Conservation (phyloP, 2,888 invertebrate species). For the Thymelicus sylvestris region DNA sequence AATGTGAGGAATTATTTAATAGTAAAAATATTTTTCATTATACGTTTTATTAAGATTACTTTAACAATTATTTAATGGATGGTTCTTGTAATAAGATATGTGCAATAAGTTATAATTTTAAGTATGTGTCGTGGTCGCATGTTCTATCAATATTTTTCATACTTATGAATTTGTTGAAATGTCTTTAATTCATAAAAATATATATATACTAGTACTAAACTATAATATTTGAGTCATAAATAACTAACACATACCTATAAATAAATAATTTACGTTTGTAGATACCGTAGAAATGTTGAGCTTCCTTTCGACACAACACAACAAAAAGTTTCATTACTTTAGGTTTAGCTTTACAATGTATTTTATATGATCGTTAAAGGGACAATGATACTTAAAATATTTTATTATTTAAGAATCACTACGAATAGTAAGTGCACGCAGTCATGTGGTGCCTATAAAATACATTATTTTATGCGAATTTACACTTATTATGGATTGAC, state of each 20-base stretch:
- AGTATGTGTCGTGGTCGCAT: background rate
- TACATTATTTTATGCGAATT: slow-evolving; percentile 15
- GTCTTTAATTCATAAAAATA: background rate
- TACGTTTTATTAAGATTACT: background rate
- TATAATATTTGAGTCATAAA: background rate
- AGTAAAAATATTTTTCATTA: background rate
- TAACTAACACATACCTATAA: too few species aligned
- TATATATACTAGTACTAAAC: background rate
- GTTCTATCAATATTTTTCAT: background rate
- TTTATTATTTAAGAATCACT: slow-evolving; percentile 16
- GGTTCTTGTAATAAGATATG: background rate
- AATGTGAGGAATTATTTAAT: background rate
- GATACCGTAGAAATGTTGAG: background rate
- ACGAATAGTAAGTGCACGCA: slow-evolving; percentile 23
- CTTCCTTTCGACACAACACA: background rate
- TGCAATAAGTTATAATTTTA: background rate
- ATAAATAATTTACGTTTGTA: too few species aligned
- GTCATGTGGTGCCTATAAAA: slow-evolving; percentile 18
- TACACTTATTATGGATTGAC: slow-evolving; percentile 3
- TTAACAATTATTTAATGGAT: background rate
- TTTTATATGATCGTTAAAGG: background rate
- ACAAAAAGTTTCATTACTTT: background rate
- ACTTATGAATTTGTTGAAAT: background rate
- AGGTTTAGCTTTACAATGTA: background rate
- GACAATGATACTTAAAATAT: slow-evolving; percentile 5